Conservation (phyloP, 2,888 invertebrate species). For the Agrotis clavis region DNA sequence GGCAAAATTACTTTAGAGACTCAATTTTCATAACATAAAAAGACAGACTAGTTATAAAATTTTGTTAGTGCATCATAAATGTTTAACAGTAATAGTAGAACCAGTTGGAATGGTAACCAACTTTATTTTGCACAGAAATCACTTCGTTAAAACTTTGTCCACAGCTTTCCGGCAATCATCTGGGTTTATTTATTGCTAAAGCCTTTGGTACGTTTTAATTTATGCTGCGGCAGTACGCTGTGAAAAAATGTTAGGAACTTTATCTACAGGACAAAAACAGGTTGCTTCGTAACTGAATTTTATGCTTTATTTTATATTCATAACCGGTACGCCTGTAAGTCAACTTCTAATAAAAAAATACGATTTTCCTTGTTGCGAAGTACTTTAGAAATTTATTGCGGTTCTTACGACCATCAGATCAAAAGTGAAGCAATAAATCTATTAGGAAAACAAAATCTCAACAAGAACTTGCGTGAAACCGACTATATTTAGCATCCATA, state of each 20-base stretch:
- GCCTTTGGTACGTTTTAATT: constrained; percentile 55
- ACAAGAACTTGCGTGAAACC: constrained; percentile 1
- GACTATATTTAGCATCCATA: not conserved
- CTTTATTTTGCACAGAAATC: constrained; percentile 65
- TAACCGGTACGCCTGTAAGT: constrained; percentile 37
- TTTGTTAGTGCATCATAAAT: constrained; percentile 21
- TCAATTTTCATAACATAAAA: not conserved
- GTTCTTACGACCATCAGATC: constrained; percentile 19
- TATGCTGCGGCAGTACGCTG: constrained; percentile 26
- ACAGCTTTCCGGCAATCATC: constrained; percentile 66
- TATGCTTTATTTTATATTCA: constrained; percentile 57
- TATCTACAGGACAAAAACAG: constrained; percentile 44
- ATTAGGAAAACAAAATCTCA: constrained; percentile 6
- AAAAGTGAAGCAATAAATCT: constrained; percentile 25
- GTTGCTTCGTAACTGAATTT: constrained; percentile 45
- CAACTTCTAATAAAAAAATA: constrained; percentile 33
- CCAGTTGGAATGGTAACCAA: constrained; percentile 46
- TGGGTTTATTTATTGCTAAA: constrained; percentile 62
- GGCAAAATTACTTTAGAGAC: no score
- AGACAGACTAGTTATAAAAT: not conserved
- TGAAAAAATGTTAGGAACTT: constrained; percentile 48
- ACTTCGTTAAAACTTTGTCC: constrained; percentile 81
- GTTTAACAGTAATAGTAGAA: constrained; percentile 26
- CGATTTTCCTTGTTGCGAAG: not conserved
- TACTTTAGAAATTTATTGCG: constrained; percentile 15